These are phyloP conservation scores for Tragelaphus oryx DNA, from an alignment of 2,797 vertebrate genomes.

Conservation along the genomic window DNA sequence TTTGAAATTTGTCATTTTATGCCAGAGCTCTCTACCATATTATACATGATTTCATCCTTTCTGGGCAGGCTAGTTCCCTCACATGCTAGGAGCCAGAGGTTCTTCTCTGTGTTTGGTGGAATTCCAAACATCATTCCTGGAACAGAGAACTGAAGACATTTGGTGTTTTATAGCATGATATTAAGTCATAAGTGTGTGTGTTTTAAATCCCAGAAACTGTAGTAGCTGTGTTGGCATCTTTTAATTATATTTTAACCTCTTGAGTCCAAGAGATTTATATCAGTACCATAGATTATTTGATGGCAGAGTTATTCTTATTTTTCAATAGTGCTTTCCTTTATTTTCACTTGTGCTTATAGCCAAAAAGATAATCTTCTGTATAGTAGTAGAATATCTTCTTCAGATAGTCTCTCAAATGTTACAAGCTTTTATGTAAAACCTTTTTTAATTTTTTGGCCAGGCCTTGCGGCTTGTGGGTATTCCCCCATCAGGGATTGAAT, in stretches of 20 bases:
- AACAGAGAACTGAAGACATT: conserved; percentile 44
- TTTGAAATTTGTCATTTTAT: conserved; percentile 16
- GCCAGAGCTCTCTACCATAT: not conserved
- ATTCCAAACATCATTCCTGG: conserved; percentile 17
- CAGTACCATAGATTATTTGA: not conserved
- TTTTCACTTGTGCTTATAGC: conserved; percentile 18
- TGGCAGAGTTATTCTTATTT: not conserved
- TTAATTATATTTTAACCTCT: conserved; percentile 32
- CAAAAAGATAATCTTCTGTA: not conserved
- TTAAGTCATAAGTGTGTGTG: conserved; percentile 17
- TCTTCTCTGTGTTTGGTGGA: conserved; percentile 2
- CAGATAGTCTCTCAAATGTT: not conserved
- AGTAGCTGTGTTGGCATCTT: conserved; percentile 12
- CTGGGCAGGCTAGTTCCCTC: not conserved
- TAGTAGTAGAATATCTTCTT: not conserved
- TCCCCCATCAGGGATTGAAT: not conserved
- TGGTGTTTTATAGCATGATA: conserved; percentile 32
- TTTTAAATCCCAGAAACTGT: conserved; percentile 32
- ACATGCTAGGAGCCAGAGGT: not conserved
- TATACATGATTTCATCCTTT: conserved; percentile 4
- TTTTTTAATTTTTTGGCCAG: not conserved
- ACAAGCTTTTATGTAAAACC: not conserved
- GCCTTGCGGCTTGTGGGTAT: not conserved
- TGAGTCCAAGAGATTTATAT: not conserved
- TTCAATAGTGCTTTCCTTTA: not conserved